These are phyloP conservation scores for Phymanthus crucifer DNA, from an alignment of 92 coral and sea anemone species.

Conservation along the genomic window DNA sequence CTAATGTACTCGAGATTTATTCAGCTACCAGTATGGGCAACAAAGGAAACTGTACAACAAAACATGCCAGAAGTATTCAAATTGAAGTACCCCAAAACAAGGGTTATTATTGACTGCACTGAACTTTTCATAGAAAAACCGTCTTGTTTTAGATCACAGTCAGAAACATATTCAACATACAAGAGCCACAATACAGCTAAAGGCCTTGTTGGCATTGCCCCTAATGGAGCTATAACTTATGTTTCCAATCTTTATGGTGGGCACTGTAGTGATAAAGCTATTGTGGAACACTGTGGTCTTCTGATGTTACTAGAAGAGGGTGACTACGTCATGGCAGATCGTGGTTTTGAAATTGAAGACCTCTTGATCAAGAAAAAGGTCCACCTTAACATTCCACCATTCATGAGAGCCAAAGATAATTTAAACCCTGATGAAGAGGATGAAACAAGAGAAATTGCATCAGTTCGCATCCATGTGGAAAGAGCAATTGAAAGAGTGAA, in stretches of 20 bases:
- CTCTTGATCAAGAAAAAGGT: constrained; percentile 31
- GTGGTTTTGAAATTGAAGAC: constrained; percentile 49
- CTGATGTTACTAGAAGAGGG: constrained; percentile 34
- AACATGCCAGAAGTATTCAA: constrained; percentile 37
- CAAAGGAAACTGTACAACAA: constrained; percentile 33
- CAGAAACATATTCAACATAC: constrained; percentile 32
- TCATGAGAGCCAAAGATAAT: constrained; percentile 31
- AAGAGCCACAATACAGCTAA: constrained; percentile 37
- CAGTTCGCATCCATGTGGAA: constrained; percentile 51
- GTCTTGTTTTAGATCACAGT: constrained; percentile 18
- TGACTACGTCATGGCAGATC: constrained; percentile 44
- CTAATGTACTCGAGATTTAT: constrained; percentile 23
- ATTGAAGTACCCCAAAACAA: constrained; percentile 19
- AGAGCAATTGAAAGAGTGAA: constrained; percentile 37
- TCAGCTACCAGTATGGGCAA: constrained; percentile 43
- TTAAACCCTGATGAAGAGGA: constrained; percentile 40
- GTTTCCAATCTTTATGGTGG: constrained; percentile 42
- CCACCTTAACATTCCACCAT: constrained; percentile 41
- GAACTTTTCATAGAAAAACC: constrained; percentile 26
- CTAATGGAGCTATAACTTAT: constrained; percentile 34
- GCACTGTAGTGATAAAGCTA: constrained; percentile 34
- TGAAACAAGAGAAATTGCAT: constrained; percentile 35
- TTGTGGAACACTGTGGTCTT: constrained; percentile 31
- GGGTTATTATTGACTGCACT: constrained; percentile 46
- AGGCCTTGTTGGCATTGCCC: constrained; percentile 42